Base-by-base conservation (phyloP, 1,140 invertebrate genomes). In the Drosophila varians region DNA sequence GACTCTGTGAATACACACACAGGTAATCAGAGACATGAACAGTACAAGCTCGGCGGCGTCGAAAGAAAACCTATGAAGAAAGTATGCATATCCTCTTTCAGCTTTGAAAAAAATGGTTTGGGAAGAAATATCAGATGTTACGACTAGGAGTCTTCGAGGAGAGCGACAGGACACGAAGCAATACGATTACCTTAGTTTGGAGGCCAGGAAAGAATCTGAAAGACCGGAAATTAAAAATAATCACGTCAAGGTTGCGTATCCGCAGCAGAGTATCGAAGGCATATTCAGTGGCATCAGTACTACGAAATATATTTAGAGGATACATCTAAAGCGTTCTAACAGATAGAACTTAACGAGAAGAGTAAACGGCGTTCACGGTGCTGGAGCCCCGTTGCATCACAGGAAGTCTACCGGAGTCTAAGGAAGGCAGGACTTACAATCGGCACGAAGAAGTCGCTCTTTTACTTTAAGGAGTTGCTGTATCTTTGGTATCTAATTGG, bases 371-470 rank as follows among this genome's bases (percentile, higher is more conserved):
- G 11, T 40, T 53, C 23, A 26, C 51, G 7, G 43, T 34, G 8
- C 38, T n/a, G n/a, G n/a, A n/a, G n/a, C n/a, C n/a, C n/a, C 31
- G 1, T 11, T 26, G 11, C 36, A 28, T 7, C 34, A 58, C 5
- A 19, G 1, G 7, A 23, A 12, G 49, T 52, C 3, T n/a, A 31
- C 11, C 49, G 38, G 7, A 23, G 34, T n/a, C 11, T 40, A 1
- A 23, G 4, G 6, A 12, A 23, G 14, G 54, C 91, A 5, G 83
- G 89, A 16, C 57, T 93, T 3, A 92, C 91, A 14, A 76, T 93
- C 0, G 92, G 92, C 12, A 57, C 91, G 1, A 57, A 78, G 49
- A 92, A 92, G 77, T 91, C 87, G 31, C 54, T 90, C 34, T 93
- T 93, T 60, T 88, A 72, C 7, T 58, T 80, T 18, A 62, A 36